Conservation (phyloP, 2,113 vertebrate genomes). For the Dascyllus trimaculatus region DNA sequence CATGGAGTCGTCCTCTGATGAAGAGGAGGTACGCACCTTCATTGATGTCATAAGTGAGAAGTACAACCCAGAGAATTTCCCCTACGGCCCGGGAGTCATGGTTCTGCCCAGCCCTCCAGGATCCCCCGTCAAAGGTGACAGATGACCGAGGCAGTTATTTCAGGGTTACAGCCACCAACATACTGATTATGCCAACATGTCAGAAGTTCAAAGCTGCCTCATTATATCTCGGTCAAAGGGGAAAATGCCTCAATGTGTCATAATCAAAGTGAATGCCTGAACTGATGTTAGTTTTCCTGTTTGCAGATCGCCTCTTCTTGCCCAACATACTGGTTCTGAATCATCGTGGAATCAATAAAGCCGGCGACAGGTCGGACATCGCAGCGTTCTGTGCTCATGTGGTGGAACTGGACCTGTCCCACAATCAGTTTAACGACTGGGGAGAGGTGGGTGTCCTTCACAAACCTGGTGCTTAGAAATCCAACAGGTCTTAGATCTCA, state of each 20-base stretch:
- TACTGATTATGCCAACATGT: too few relatives aligned
- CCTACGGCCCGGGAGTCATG: constrained; percentile 92
- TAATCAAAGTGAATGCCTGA: not conserved
- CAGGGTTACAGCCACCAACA: not conserved
- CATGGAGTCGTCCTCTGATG: constrained; percentile 88
- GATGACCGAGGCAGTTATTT: not conserved
- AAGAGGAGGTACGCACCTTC: constrained; percentile 92
- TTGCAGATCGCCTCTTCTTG: constrained; percentile 92
- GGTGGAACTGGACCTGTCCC: constrained; percentile 95
- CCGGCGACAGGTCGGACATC: constrained; percentile 91
- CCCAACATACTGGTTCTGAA: constrained; percentile 93
- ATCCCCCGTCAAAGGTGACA: constrained; percentile 94
- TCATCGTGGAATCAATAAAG: constrained; percentile 92
- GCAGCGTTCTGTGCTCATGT: constrained; percentile 95
- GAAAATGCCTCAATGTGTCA: not conserved
- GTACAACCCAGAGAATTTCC: constrained; percentile 97
- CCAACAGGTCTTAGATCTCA: too few relatives aligned
- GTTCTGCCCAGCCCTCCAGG: constrained; percentile 92
- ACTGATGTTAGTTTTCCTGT: not conserved
- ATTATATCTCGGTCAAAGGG: too few relatives aligned
- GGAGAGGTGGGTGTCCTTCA: constrained; percentile 91
- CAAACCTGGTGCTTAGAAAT: too few relatives aligned
- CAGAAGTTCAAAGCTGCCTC: too few relatives aligned
- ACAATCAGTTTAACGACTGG: constrained; percentile 96
- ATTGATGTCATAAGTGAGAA: constrained; percentile 97